Conservation (phyloP, 2,888 invertebrate species). For the Amblyteles armatorius region DNA sequence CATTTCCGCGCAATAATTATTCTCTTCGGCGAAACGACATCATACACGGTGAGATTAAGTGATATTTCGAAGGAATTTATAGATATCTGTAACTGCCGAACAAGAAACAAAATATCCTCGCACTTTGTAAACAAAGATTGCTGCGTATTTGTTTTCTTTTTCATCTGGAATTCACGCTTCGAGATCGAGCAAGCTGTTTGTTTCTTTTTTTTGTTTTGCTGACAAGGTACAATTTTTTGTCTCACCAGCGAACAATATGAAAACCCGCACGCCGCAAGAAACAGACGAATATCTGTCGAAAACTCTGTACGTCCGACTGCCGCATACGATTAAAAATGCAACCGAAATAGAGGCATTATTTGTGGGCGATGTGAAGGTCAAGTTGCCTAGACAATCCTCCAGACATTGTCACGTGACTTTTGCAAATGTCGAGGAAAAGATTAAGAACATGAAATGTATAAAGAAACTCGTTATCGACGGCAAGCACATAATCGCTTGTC, state of each 20-base stretch:
- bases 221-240: neutral
- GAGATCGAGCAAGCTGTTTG: neutral
- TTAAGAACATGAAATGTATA: slow-evolving; percentile 72
- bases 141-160: neutral
- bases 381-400: slow-evolving; percentile 75
- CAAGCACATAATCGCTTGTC: slow-evolving; percentile 71
- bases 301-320: slow-evolving; percentile 77
- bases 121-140: slow-evolving; percentile 4
- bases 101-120: too few relatives aligned
- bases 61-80: neutral
- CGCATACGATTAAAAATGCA: slow-evolving; percentile 74
- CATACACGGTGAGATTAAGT: neutral
- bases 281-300: slow-evolving; percentile 68
- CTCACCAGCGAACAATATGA: slow-evolving; percentile 37
- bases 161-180: neutral
- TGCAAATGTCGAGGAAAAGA: slow-evolving; percentile 72
- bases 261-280: slow-evolving; percentile 39
- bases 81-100: neutral
- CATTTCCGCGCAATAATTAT: neutral
- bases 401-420: slow-evolving; percentile 79
- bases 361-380: slow-evolving; percentile 74
- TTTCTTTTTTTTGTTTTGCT: neutral
- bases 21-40: neutral
- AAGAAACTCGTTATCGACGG: slow-evolving; percentile 72
- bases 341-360: slow-evolving; percentile 76